Evolutionary conservation across 2,113 vertebrate species (phyloP).

Genomic region (Nothoprocta pentlandii): DNA sequence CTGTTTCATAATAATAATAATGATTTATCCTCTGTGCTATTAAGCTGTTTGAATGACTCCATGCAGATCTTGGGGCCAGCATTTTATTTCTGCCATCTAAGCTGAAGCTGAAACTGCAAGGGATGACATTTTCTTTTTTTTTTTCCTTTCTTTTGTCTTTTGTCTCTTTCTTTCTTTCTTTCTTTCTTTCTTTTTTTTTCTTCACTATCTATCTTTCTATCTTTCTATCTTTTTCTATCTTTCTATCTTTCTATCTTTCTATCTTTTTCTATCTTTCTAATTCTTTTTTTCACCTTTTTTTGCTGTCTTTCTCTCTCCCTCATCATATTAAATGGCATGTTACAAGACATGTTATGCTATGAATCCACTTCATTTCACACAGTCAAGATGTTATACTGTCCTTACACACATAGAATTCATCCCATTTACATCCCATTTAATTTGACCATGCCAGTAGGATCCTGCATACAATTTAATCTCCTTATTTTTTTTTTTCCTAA

Average conservation of each 20-base stretch:
- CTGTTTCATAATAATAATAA: constrained; percentile 61
- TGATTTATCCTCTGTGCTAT: constrained; percentile 64
- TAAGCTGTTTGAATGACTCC: constrained; percentile 56
- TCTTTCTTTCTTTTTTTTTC: fast-evolving
- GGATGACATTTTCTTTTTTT: fast-evolving
- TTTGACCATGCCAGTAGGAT: neutral
- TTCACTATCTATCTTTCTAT: no score
- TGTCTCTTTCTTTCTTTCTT: fast-evolving
- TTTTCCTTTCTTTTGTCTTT: no score
- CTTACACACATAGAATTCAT: neutral
- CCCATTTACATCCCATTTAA: neutral
- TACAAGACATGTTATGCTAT: neutral
- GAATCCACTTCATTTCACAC: neutral
- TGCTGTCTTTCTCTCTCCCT: fast-evolving
- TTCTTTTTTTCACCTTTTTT: fast-evolving
- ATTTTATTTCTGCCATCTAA: constrained; percentile 40
- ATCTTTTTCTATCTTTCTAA: fast-evolving
- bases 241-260: no score
- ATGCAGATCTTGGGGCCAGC: constrained; percentile 19
- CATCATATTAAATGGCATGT: neutral
- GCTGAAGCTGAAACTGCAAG: neutral
- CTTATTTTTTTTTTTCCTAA: neutral
- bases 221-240: no score
- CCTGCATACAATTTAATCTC: neutral
- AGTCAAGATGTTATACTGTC: neutral